Conservation (phyloP, 2,113 vertebrate genomes). For the Pyrgilauda ruficollis region DNA sequence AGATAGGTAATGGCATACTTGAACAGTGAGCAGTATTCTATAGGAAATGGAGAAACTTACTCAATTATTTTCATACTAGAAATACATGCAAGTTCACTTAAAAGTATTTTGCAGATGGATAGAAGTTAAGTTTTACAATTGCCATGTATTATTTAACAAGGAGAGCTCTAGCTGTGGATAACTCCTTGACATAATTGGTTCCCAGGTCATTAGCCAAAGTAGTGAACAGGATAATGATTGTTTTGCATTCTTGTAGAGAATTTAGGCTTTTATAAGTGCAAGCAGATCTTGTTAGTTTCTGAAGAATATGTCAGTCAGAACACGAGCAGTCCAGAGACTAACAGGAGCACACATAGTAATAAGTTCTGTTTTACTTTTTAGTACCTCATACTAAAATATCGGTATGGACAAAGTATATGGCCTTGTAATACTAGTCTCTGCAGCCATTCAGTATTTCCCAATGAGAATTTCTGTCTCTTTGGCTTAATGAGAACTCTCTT, state of each 20-base stretch:
- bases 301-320: neutral
- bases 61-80: neutral
- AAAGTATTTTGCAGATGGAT: neutral
- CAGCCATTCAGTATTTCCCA: neutral
- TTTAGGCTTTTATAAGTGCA: neutral
- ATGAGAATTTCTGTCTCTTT: neutral
- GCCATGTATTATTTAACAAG: neutral
- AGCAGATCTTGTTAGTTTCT: constrained; percentile 2
- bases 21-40: neutral
- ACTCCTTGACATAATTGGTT: neutral
- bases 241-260: constrained; percentile 15
- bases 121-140: constrained; percentile 1
- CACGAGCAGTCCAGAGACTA: neutral
- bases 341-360: neutral
- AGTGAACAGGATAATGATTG: neutral
- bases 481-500: neutral
- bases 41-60: neutral
- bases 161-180: neutral
- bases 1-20: neutral
- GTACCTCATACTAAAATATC: neutral
- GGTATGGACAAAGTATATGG: neutral
- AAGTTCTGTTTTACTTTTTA: neutral
- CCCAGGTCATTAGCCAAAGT: neutral
- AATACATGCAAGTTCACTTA: neutral
- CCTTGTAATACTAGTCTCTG: neutral